Evolutionary conservation across 2,888 invertebrate genomes (phyloP), one percentile per base, ranked within the genome.

Genomic region (Orthosia gothica): DNA sequence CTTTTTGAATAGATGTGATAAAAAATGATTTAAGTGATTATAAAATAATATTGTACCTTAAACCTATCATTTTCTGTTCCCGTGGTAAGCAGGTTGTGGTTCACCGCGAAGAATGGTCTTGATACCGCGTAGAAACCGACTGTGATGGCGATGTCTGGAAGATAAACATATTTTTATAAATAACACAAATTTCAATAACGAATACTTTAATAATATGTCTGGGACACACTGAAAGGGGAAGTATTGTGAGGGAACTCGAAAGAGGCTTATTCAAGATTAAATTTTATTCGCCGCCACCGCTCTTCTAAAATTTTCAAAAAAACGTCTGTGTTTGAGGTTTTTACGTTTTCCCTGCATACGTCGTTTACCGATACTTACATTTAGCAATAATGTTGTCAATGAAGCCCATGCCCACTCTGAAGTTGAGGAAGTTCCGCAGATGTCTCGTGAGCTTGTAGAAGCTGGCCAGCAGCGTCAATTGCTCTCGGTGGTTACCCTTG

Each of bases 71-170:
- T 98, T 87, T 98, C 98, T 40, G 97, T 96, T 67, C 97, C 97
- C 0, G 96, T 96, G 0, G 97, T 96, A 40, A 99, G 96, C 72
- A 98, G 91, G 32, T 97, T 97, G 94, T 99, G 98, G 82, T 97
- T 96, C 13, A 97, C 95, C 52, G 98, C 97, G 92, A 99, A 98
- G 97, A 99, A 99, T 11, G 99, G 99, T 76, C 99, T 96, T 61
- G 99, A 99, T 12, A 99, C 99, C 0, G 99, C 98, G 93, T 98
- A 98, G 96, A 99, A 99, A 18, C 99, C 99, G 70, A 99, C 98
- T 58, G 99, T 98, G n/a, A 99, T 99, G 0, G 99, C 99, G 81
- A 99, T 96, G 95, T 99, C 99, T 99, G 94, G 5, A 73, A 83
- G 55, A 54, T 55, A 75, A 66, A 47, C 11, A 55, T 16, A 54